Evolutionary conservation across 1,140 invertebrate species (phyloP), one percentile per base, ranked within the genome.

Genomic region (Trichonephila inaurata): DNA sequence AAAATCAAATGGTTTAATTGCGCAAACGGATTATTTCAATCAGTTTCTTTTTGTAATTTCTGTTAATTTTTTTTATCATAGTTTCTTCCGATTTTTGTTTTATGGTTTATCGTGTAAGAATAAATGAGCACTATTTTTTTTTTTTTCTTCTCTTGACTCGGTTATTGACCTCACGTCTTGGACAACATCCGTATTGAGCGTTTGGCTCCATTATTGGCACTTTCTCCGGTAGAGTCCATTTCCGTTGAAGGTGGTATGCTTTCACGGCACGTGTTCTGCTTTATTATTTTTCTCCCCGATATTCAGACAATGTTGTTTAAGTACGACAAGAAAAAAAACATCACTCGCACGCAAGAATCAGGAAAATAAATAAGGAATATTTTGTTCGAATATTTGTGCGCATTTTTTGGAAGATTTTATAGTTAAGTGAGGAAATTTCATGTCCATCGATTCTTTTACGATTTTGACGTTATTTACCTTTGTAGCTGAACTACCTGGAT

Each of bases 181-280:
- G 69, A 77, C 28, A 16, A 28, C 16, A 77, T 77, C 69, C 69
- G 69, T 77, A 77, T 77, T 33, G 69, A 77, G 69, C 69, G 69
- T 77, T 69, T 69, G 66, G n/a, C 28, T 28, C 28, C 28, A 18
- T 28, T 77, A 77, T 77, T 77, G 24, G 69, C 24, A 33, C 69
- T 77, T 40, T 77, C 69, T 28, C 69, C 28, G 69, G 69, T 24
- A 14, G 16, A 77, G 14, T 77, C 69, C 69, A 77, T 14, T 77
- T 77, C 69, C 69, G 69, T 33, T 16, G 12, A 18, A 16, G 69
- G 69, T 28, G 18, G 5, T 24, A 40, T 40, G 24, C 33, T 33
- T 77, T 77, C 16, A 18, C 69, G 24, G 69, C 69, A 77, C 69
- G 69, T 77, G 69, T 33, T 28, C 69, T 77, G 3, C 28, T 33